These are phyloP conservation scores for Axinella damicornis DNA, from an alignment of 37 sponge, comb jelly and placozoan genomes.

Conservation along the genomic window DNA sequence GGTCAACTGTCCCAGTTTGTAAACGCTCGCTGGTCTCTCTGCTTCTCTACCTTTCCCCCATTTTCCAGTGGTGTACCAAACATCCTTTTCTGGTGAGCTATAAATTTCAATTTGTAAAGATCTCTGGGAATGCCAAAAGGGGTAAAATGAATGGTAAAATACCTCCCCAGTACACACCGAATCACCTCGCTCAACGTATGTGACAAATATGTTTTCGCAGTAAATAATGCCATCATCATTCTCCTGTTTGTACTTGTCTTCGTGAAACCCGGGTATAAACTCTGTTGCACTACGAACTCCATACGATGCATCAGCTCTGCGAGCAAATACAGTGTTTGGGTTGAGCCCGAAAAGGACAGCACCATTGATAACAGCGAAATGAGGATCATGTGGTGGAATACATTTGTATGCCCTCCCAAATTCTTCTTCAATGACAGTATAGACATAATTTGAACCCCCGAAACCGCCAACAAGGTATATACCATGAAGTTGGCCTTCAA, in stretches of 20 bases:
- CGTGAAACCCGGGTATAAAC: background rate
- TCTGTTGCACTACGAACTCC: background rate
- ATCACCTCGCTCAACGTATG: slow-evolving; percentile 3
- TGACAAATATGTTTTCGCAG: background rate
- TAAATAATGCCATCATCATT: slow-evolving; percentile 4
- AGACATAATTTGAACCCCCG: slow-evolving; percentile 37
- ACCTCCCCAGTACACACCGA: background rate
- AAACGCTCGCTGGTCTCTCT: background rate
- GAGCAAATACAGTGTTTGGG: slow-evolving; percentile 8
- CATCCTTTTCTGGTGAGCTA: background rate
- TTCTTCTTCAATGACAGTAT: background rate
- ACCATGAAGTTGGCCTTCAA: background rate
- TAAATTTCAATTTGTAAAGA: background rate
- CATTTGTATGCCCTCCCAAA: background rate
- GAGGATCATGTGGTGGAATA: background rate
- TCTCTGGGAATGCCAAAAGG: background rate
- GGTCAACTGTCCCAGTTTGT: background rate
- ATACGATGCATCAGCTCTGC: slow-evolving; percentile 50
- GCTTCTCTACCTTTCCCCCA: too few species aligned
- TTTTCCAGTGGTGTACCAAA: background rate
- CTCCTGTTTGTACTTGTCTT: background rate
- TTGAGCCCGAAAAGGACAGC: slow-evolving; percentile 27
- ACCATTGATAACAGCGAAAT: slow-evolving; percentile 18
- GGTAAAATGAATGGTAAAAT: background rate
- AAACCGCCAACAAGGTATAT: slow-evolving; percentile 47